Evolutionary conservation across 2,888 invertebrate species (phyloP), one percentile per base, ranked within the genome.

Genomic region (Brenthis hecate): DNA sequence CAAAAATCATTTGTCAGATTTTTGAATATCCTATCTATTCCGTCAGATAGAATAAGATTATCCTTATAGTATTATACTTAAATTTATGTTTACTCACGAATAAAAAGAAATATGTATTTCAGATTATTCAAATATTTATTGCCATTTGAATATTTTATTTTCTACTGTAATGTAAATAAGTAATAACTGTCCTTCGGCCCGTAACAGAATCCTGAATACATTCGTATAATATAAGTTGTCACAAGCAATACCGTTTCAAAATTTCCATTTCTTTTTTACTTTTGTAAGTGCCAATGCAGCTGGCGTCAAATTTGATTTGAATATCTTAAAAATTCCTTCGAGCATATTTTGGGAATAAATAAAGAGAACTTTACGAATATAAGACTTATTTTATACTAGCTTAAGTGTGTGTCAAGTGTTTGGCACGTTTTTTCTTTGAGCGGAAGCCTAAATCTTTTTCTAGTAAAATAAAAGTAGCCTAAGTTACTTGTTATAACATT

Each of bases 131-230:
- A 58, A 48, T 28, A 58, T 28, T 58, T 58, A 28, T 28, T n/a
- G 11, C 23, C 47, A 3, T 23, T 47, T 4, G 48, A 48, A n/a
- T 48, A 23, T n/a, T 11, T 28, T 58, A 48, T 11, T 47, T 28
- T 14, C 23, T 28, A 48, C 14, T 47, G 14, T 47, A 11, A 28
- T 4, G 28, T 48, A 48, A 60, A 50, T 50, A 28, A 48, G 48
- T 48, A 60, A 19, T 16, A 54, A 19, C 48, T 23, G 48, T 60
- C n/a, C 58, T 60, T 28, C 16, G 58, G 14, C 28, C 58, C 23
- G n/a, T 60, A n/a, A 60, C n/a, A 28, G n/a, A 60, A 60, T 28
- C 58, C 58, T 60, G 58, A 23, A 60, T 60, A 60, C 8, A 60
- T 60, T 60, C n/a, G 58, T 23, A 60, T 60, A 60, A 50, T 28